Conservation (phyloP, 2,797 vertebrate species). For the Thripadectes ignobilis region DNA sequence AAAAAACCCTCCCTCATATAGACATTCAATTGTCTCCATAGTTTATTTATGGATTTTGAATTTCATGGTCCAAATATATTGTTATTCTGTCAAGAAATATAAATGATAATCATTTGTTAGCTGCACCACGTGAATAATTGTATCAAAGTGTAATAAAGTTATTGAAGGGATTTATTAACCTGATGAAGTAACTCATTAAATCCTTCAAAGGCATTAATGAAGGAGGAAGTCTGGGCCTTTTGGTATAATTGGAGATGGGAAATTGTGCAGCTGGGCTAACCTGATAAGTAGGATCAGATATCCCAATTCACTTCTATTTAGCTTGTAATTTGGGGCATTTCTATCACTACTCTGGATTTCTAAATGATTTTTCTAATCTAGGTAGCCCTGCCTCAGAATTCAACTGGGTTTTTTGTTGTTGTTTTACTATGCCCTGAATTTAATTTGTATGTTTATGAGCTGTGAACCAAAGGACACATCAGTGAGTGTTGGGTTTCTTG, state of each 20-base stretch:
- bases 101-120: constrained; percentile 48
- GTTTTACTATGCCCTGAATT: background rate
- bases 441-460: background rate
- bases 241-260: background rate
- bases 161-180: constrained; percentile 63
- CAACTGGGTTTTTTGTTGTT: background rate
- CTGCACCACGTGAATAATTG: constrained; percentile 13
- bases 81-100: constrained; percentile 28
- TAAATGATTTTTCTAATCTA: background rate
- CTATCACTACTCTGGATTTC: background rate
- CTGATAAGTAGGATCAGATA: constrained; percentile 27
- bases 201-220: constrained; percentile 34
- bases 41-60: constrained; percentile 31
- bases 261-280: background rate
- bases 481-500: background rate
- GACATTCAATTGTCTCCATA: background rate
- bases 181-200: constrained; percentile 63
- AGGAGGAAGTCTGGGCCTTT: constrained; percentile 3
- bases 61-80: constrained; percentile 13
- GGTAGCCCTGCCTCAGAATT: background rate
- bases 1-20: background rate
- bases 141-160: constrained; percentile 42
- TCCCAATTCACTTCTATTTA: background rate
- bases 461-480: background rate
- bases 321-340: background rate